Evolutionary conservation across 2,113 vertebrate genomes (phyloP).

Genomic region (Malaclemys terrapin): DNA sequence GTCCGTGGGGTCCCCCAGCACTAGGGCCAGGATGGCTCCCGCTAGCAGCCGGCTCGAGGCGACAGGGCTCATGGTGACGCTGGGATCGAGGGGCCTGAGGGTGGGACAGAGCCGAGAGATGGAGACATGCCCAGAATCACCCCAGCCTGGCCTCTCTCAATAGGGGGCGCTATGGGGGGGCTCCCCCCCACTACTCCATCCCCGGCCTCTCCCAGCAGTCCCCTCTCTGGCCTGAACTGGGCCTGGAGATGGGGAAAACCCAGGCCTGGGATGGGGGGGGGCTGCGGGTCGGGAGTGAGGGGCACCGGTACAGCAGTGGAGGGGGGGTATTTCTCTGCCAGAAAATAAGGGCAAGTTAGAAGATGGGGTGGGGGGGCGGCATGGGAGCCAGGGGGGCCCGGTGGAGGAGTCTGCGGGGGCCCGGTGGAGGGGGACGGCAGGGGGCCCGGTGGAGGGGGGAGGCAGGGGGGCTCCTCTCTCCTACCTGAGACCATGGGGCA

Average conservation of each 20-base stretch:
- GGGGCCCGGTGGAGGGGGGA: too few species aligned
- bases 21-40: constrained; percentile 46
- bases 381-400: too few species aligned
- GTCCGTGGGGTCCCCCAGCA: constrained; percentile 22
- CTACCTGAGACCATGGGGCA: not conserved
- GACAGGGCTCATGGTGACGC: constrained; percentile 22
- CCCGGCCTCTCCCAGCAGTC: not conserved
- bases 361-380: too few species aligned
- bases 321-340: too few species aligned
- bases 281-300: not conserved
- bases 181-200: too few species aligned
- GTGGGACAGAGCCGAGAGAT: not conserved
- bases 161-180: too few species aligned
- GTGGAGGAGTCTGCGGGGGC: too few species aligned
- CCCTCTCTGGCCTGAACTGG: not conserved
- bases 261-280: not conserved
- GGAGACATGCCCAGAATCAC: not conserved
- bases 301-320: too few species aligned
- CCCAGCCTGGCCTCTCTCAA: not conserved
- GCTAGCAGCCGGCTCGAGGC: not conserved
- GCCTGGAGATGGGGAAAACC: not conserved
- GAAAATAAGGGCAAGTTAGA: not conserved
- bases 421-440: too few species aligned
- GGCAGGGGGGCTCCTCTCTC: not conserved
- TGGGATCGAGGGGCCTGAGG: not conserved